Percentiles rank a stretch among this genome's conserved stretches.
Evolutionary conservation across 2,888 invertebrate genomes (phyloP).

Genomic region (Gymnosoma rotundatum): DNA sequence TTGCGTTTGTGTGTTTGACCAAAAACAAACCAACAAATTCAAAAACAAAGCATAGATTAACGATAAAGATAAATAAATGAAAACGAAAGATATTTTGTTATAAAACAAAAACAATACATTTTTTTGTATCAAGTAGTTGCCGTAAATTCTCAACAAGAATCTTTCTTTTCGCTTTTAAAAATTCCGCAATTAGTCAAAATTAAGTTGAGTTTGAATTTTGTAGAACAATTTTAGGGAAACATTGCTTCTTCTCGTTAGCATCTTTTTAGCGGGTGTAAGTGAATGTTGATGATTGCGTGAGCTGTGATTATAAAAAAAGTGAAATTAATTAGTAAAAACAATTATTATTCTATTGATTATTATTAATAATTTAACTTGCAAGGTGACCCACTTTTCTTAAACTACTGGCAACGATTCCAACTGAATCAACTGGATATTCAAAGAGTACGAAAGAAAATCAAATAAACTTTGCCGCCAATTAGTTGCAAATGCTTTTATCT

Average conservation of each 20-base stretch:
- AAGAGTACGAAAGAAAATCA: slow-evolving; percentile 45
- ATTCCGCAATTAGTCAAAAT: slow-evolving; percentile 68
- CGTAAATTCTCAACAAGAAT: slow-evolving; percentile 59
- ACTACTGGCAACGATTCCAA: neutral
- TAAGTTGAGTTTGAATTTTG: slow-evolving; percentile 14
- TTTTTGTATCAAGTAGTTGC: slow-evolving; percentile 42
- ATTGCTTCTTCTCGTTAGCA: no score
- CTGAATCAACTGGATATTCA: slow-evolving; percentile 37
- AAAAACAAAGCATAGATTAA: slow-evolving; percentile 49
- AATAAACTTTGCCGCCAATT: slow-evolving; percentile 68
- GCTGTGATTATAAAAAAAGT: slow-evolving; percentile 41
- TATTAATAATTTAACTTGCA: slow-evolving; percentile 24
- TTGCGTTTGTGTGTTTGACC: neutral
- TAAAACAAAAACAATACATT: slow-evolving; percentile 46
- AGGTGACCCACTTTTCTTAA: slow-evolving; percentile 52
- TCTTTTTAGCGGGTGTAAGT: neutral
- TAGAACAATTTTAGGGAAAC: neutral
- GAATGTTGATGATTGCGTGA: no score
- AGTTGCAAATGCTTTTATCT: slow-evolving; percentile 60
- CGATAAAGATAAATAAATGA: slow-evolving; percentile 43
- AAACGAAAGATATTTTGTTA: slow-evolving; percentile 42
- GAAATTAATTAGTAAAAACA: slow-evolving; percentile 64
- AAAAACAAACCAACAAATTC: neutral
- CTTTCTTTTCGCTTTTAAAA: slow-evolving; percentile 38
- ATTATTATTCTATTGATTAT: slow-evolving; percentile 40